These are phyloP conservation scores for Pachycephus smyrnensis DNA, from an alignment of 2,888 invertebrate genomes.

Conservation along the genomic window DNA sequence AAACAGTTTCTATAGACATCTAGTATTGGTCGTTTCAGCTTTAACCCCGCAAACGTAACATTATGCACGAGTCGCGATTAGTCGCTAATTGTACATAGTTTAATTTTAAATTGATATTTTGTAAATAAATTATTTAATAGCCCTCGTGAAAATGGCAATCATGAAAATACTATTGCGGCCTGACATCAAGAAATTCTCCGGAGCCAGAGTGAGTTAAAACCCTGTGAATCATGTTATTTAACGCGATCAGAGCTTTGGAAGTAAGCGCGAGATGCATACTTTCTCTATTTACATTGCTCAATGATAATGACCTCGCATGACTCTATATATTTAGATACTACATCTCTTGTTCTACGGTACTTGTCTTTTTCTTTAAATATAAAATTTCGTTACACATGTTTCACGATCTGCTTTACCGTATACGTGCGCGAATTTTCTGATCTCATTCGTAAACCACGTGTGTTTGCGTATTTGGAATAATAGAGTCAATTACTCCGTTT, in stretches of 20 bases:
- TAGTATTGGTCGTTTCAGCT: not conserved
- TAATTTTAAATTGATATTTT: not conserved
- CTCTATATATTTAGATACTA: not conserved
- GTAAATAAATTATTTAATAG: not conserved
- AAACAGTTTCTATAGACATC: not conserved
- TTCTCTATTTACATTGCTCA: conserved; percentile 5
- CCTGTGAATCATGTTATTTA: not conserved
- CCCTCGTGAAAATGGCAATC: conserved; percentile 47
- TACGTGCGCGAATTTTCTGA: not conserved
- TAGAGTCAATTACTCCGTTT: not conserved
- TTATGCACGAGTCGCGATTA: not conserved
- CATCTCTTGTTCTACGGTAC: not conserved
- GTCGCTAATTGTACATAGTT: not conserved
- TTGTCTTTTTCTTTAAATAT: not conserved
- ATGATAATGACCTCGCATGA: conserved; percentile 1
- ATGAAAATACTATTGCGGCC: conserved; percentile 56
- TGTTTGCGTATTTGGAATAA: not conserved
- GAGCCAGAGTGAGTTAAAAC: conserved; percentile 54
- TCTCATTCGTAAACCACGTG: not conserved
- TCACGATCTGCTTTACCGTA: no score
- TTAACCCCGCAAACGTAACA: not conserved
- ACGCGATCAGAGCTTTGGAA: not conserved
- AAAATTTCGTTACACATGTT: not conserved
- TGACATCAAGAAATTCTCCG: conserved; percentile 48
- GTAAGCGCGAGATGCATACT: not conserved